Conservation (phyloP, 1,140 invertebrate species). For the Hyles euphorbiae region DNA sequence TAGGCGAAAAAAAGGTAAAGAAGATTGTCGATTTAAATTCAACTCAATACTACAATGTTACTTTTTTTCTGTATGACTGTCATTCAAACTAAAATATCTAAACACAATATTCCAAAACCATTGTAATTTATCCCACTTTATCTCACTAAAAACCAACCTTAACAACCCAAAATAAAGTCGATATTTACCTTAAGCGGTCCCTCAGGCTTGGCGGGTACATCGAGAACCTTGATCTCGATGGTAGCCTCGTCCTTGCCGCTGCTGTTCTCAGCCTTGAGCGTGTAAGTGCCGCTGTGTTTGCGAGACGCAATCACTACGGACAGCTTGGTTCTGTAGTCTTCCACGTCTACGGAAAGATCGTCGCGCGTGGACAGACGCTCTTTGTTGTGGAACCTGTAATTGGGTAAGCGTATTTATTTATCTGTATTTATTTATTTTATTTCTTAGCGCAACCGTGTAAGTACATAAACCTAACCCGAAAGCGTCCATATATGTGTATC, state of each 20-base stretch:
- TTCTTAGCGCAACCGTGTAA: too few relatives aligned
- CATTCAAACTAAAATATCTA: too few relatives aligned
- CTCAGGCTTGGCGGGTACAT: conserved; percentile 92
- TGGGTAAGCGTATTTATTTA: neutral
- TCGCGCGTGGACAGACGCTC: conserved; percentile 81
- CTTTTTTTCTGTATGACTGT: too few relatives aligned
- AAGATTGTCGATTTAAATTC: too few relatives aligned
- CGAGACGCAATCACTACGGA: conserved; percentile 84
- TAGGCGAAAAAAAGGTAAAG: too few relatives aligned
- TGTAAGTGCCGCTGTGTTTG: conserved; percentile 89
- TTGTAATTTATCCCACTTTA: too few relatives aligned
- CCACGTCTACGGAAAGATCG: conserved; percentile 86
- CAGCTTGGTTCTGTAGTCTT: conserved; percentile 92
- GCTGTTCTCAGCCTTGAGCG: conserved; percentile 92
- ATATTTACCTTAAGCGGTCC: conserved; percentile 88
- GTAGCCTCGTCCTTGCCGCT: conserved; percentile 93
- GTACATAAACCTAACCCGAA: too few relatives aligned
- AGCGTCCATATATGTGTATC: too few relatives aligned
- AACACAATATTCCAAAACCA: too few relatives aligned
- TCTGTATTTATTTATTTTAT: too few relatives aligned
- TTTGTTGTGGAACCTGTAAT: conserved; percentile 84
- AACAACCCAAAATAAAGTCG: neutral
- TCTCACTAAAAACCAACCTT: neutral
- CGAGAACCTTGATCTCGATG: conserved; percentile 91
- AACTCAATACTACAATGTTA: too few relatives aligned